Percentiles rank a stretch among this genome's conserved stretches.
These are phyloP conservation scores for Pterophyllum scalare DNA, from an alignment of 2,113 vertebrate genomes.

Conservation along the genomic window DNA sequence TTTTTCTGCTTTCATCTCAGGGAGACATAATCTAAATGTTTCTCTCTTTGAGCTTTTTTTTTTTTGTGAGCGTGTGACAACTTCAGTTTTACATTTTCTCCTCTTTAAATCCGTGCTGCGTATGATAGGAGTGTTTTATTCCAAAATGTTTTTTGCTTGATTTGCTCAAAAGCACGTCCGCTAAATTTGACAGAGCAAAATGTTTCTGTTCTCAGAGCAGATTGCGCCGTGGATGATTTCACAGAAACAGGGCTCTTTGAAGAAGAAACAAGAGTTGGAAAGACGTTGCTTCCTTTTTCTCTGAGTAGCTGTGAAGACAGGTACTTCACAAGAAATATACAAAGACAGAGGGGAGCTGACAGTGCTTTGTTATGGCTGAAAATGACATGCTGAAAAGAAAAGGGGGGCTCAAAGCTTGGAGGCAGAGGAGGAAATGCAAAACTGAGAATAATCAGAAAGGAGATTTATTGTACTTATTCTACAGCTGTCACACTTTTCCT, in stretches of 20 bases:
- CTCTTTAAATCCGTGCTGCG: slow-evolving; percentile 12
- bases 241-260: slow-evolving; percentile 70
- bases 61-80: background rate
- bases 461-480: slow-evolving; percentile 77
- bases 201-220: slow-evolving; percentile 62
- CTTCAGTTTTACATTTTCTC: slow-evolving; percentile 25
- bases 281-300: slow-evolving; percentile 65
- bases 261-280: slow-evolving; percentile 67
- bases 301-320: slow-evolving; percentile 65
- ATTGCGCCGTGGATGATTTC: slow-evolving; percentile 65
- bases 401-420: slow-evolving; percentile 60
- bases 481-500: slow-evolving; percentile 67
- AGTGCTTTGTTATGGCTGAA: slow-evolving; percentile 68
- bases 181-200: slow-evolving; percentile 71
- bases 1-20: slow-evolving; percentile 23
- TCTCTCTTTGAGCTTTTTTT: slow-evolving; percentile 11
- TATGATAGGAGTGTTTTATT: slow-evolving; percentile 34
- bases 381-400: slow-evolving; percentile 65
- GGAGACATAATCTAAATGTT: slow-evolving; percentile 8
- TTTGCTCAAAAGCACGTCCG: slow-evolving; percentile 45
- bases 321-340: slow-evolving; percentile 76
- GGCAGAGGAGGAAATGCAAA: slow-evolving; percentile 55
- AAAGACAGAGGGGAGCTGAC: slow-evolving; percentile 74
- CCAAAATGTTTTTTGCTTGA: slow-evolving; percentile 46
- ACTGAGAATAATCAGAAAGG: slow-evolving; percentile 65